Evolutionary conservation across 2,113 vertebrate genomes (phyloP).

Genomic region (Phalacrocorax aristotelis): DNA sequence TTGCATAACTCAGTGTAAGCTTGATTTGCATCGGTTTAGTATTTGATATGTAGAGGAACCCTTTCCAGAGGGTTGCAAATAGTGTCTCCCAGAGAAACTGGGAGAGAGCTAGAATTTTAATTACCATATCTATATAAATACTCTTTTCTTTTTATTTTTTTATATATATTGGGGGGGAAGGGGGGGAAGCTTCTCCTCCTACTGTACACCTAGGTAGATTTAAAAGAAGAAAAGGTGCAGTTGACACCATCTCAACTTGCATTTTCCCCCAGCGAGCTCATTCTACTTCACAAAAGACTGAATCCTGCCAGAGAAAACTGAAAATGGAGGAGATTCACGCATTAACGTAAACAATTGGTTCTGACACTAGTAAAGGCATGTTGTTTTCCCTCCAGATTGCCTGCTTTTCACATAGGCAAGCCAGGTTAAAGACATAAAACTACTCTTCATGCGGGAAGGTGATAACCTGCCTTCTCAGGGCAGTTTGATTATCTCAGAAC

Average conservation of each 20-base stretch:
- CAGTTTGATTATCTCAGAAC: not conserved
- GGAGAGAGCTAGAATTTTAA: not conserved
- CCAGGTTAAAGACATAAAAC: conserved; percentile 9
- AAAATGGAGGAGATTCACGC: not conserved
- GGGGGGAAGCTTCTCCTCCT: not conserved
- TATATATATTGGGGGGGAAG: not conserved
- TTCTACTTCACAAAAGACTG: not conserved
- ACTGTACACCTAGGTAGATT: not conserved
- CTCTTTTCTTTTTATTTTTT: not conserved
- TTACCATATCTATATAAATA: not conserved
- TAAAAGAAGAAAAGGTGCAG: not conserved
- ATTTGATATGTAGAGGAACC: not conserved
- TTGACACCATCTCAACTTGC: not conserved
- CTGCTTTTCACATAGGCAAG: not conserved
- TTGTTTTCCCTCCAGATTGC: conserved; percentile 10
- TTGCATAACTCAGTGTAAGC: not conserved
- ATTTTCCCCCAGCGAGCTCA: not conserved
- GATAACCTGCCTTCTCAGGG: not conserved
- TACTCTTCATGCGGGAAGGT: not conserved
- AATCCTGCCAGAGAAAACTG: not conserved
- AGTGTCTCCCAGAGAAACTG: not conserved
- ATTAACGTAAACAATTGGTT: not conserved
- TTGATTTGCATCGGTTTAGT: not conserved
- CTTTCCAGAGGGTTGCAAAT: not conserved
- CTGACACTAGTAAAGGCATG: not conserved